Base-by-base conservation (phyloP, 2,113 vertebrate species). In the Zapus hudsonius region DNA sequence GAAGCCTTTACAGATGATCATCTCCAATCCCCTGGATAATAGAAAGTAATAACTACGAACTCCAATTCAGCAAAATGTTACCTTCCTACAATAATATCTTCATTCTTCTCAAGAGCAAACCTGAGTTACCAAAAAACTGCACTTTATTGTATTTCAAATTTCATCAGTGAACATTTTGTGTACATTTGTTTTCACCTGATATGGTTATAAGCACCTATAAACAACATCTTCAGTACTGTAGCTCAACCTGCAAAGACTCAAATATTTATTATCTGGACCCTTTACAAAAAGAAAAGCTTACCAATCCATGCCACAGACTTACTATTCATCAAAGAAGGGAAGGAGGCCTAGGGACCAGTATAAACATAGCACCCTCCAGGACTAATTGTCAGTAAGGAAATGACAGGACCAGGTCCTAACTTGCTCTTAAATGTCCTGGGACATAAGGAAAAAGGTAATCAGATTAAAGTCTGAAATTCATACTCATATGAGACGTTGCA, bases 121-220 rank as follows among this genome's bases (percentile, higher is more conserved):
- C 12, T 57, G n/a, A 61, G 78, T 83, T 72, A 93, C 19, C 10
- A 87, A 85, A 75, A 85, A 59, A 44, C 20, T 36, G 59, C 52
- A 83, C 70, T 76, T 40, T 83, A 84, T 70, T 84, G 40, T 55
- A 78, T 44, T 91, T 75, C 81, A 57, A 57, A 89, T 89, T 90
- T 88, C 27, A 74, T 63, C 67, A 7, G 42, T 70, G 42, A 91
- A 88, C 84, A 84, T 33, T 25, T 0, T 59, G 25, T 38, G 29
- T 87, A 59, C 84, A 84, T 84, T 90, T 84, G 52, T 83, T 92
- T 87, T 93, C 78, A 82, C 72, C 72, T 66, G 55, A 90, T 91
- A 92, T 20, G 0, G 44, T 70, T 74, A 31, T 76, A 90, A 94
- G 63, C 42, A 84, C 42, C 87, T 93, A 92, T 29, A 87, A n/a